These are phyloP conservation scores for Anastrepha ludens DNA, from an alignment of 1,140 invertebrate genomes.

Conservation along the genomic window DNA sequence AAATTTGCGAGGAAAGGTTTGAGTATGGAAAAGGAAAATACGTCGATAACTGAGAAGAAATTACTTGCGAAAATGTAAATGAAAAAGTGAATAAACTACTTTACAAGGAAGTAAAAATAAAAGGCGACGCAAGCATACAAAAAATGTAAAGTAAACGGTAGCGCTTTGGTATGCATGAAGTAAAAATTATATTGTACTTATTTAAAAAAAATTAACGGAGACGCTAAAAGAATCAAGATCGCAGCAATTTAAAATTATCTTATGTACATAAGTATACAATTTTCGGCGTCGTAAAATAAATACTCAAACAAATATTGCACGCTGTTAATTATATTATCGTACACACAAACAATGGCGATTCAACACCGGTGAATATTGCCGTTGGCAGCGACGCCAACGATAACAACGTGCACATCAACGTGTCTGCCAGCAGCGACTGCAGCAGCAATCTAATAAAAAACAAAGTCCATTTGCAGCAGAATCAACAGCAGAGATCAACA, in stretches of 20 bases:
- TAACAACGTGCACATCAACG: background rate
- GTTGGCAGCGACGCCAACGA: background rate
- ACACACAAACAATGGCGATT: conserved; percentile 3
- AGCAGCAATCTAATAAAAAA: background rate
- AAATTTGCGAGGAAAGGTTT: background rate
- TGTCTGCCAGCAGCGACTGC: background rate
- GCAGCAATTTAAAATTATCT: background rate
- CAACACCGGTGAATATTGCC: background rate
- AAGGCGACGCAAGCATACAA: background rate
- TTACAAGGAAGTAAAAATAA: background rate
- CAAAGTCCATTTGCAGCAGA: too few relatives aligned
- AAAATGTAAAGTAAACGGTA: background rate
- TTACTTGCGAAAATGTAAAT: background rate
- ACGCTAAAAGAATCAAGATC: background rate
- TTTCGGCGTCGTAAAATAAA: background rate
- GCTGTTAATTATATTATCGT: background rate
- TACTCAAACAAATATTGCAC: background rate
- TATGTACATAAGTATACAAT: background rate
- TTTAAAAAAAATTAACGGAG: background rate
- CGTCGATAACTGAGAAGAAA: too few relatives aligned
- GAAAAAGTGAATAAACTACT: background rate
- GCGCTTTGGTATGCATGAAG: background rate
- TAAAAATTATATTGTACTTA: background rate
- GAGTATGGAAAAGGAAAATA: too few relatives aligned
- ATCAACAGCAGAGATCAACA: background rate